Evolutionary conservation across 35 echinoderm and acorn worm species (phyloP).

Genomic region (Hemicentrotus pulcherrimus): DNA sequence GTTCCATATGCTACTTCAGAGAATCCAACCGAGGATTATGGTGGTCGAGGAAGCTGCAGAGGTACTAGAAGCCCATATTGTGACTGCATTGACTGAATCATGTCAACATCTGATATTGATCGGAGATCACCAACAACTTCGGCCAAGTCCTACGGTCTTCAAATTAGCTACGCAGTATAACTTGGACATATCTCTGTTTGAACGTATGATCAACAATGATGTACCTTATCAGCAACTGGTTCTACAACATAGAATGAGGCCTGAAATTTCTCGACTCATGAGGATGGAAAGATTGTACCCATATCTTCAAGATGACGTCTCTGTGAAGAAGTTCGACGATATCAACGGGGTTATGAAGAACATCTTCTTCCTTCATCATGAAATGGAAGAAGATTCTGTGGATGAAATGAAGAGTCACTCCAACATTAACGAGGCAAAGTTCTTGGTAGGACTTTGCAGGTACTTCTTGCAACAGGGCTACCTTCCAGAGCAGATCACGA

Average conservation of each 20-base stretch:
- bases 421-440: slow-evolving; percentile 78
- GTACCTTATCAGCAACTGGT: slow-evolving; percentile 57
- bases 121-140: slow-evolving; percentile 93
- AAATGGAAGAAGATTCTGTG: slow-evolving; percentile 48
- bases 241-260: slow-evolving; percentile 89
- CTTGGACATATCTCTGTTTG: slow-evolving; percentile 84
- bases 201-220: slow-evolving; percentile 85
- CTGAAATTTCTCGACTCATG: slow-evolving; percentile 77
- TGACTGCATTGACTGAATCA: slow-evolving; percentile 74
- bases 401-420: slow-evolving; percentile 77
- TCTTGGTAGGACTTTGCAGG: slow-evolving; percentile 63
- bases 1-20: slow-evolving; percentile 70
- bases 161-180: slow-evolving; percentile 68
- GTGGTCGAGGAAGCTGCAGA: slow-evolving; percentile 98
- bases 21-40: slow-evolving; percentile 73
- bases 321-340: slow-evolving; percentile 55
- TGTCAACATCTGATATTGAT: slow-evolving; percentile 94
- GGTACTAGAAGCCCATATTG: slow-evolving; percentile 88
- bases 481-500: slow-evolving; percentile 75
- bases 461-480: slow-evolving; percentile 92
- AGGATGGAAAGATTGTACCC: slow-evolving; percentile 75
- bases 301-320: slow-evolving; percentile 60
- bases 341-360: slow-evolving; percentile 70
- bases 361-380: slow-evolving; percentile 79
- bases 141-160: slow-evolving; percentile 93